phyloP scores from a whole-genome alignment of 1,140 invertebrate genomes.

The Drosophila burlai region DNA sequence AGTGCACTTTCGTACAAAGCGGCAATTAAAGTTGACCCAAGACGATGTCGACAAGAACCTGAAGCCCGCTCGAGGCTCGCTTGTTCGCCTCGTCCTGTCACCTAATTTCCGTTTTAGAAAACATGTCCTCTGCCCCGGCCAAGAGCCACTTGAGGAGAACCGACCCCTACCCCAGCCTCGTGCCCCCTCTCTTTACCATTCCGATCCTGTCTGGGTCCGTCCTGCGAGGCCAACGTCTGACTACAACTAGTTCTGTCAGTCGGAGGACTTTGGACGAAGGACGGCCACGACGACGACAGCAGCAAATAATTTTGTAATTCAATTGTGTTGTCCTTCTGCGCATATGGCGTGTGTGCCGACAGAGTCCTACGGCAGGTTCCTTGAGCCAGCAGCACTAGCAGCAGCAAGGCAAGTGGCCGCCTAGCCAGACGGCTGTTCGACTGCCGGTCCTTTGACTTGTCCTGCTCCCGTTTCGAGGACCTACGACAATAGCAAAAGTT shows the following conservation, averaged over 20 bases:
- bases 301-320: conserved; percentile 78
- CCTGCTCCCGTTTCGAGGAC: conserved; percentile 62
- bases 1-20: conserved; percentile 38
- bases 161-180: conserved; percentile 5
- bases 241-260: conserved; percentile 65
- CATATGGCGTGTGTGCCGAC: conserved; percentile 55
- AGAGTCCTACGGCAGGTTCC: conserved; percentile 50
- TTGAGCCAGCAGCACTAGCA: conserved; percentile 39
- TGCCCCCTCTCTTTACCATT: background rate
- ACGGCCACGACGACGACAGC: conserved; percentile 34
- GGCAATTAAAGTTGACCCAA: conserved; percentile 80
- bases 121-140: conserved; percentile 63
- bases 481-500: conserved; percentile 78
- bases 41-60: conserved; percentile 58
- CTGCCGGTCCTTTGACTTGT: conserved; percentile 46
- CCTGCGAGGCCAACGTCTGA: conserved; percentile 30
- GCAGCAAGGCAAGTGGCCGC: conserved; percentile 52
- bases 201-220: conserved; percentile 19
- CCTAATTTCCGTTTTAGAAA: conserved; percentile 81
- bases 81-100: conserved; percentile 70
- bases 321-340: conserved; percentile 74
- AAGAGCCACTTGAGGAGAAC: conserved; percentile 60
- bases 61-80: conserved; percentile 47
- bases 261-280: conserved; percentile 33
- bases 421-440: conserved; percentile 47